These are phyloP conservation scores for Siphonodentalium dalli DNA, from an alignment of 2,888 invertebrate genomes.

Conservation along the genomic window DNA sequence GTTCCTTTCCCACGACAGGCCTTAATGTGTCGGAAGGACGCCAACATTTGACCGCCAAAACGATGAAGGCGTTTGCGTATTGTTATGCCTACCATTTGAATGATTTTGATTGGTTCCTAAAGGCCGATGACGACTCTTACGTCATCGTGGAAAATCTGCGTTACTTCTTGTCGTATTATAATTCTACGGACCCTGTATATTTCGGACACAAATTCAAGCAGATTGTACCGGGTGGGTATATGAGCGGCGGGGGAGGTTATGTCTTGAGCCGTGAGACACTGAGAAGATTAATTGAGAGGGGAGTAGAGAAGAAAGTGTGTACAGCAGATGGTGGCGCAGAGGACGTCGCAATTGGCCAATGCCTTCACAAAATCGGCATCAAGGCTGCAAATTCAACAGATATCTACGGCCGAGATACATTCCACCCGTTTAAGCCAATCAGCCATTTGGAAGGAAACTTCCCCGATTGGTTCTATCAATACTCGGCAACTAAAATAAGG, in stretches of 20 bases:
- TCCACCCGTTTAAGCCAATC: slow-evolving; percentile 56
- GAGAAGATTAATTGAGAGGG: slow-evolving; percentile 71
- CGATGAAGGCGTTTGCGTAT: slow-evolving; percentile 90
- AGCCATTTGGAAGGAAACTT: slow-evolving; percentile 46
- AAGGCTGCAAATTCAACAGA: slow-evolving; percentile 46
- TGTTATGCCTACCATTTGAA: slow-evolving; percentile 81
- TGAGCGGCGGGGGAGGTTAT: slow-evolving; percentile 76
- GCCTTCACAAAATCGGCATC: slow-evolving; percentile 54
- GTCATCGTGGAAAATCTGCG: slow-evolving; percentile 90
- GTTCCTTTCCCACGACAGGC: slow-evolving; percentile 73
- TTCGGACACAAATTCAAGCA: slow-evolving; percentile 69
- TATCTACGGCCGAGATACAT: slow-evolving; percentile 43
- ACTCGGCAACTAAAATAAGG: slow-evolving; percentile 39
- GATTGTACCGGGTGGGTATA: slow-evolving; percentile 60
- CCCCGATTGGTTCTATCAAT: slow-evolving; percentile 50
- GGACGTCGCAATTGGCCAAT: slow-evolving; percentile 55
- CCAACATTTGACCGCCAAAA: slow-evolving; percentile 93
- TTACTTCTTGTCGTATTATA: slow-evolving; percentile 73
- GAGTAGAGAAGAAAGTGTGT: slow-evolving; percentile 23
- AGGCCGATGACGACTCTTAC: slow-evolving; percentile 98
- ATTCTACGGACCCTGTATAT: slow-evolving; percentile 75
- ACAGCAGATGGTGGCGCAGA: slow-evolving; percentile 49
- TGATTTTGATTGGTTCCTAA: slow-evolving; percentile 94
- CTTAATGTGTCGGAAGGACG: slow-evolving; percentile 87
- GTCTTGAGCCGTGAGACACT: slow-evolving; percentile 84